Base-by-base conservation (phyloP, 1,140 invertebrate species). In the Platyscapa corneri region DNA sequence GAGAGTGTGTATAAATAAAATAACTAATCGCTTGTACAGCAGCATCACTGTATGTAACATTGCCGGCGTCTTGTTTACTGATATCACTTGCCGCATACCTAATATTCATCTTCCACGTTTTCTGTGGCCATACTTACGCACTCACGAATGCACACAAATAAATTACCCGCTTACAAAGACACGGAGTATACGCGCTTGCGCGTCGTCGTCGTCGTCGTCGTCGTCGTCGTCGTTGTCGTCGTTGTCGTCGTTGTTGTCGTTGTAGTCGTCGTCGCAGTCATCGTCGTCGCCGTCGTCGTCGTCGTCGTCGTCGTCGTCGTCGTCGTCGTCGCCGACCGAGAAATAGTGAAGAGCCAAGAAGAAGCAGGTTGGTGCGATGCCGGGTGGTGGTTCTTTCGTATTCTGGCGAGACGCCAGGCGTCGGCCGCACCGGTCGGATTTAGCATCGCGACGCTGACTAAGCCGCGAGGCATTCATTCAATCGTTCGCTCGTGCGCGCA, bases 401-500 rank as follows among this genome's bases (percentile, higher is more conserved):
- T 20, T 56, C 90, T 93, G 92, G 92, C 91, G n/a, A 79, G 83
- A 84, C 65, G 92, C 92, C 92, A 93, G 90, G 39, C 65, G 60
- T 90, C 93, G 92, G 92, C 90, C 67, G 92, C 92, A 72, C 77
- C 32, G n/a, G 72, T 83, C 74, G 90, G 91, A 93, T 93, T 93
- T 93, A 93, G 93, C 90, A 91, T 86, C 91, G 91, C 89, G 90
- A 90, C 89, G 92, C 92, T 93, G 93, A 93, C 93, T 93, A 93
- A 93, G 92, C 90, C 90, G 90, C 90, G 91, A 91, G 90, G 91
- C 91, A 93, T 93, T 92, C 93, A 93, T 93, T 93, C 92, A 93
- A 90, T 90, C 87, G 89, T 87, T n/a, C 88, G 88, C 90, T 88
- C 88, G 89, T n/a, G 39, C 46, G 30, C 60, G 60, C 78, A 42